Evolutionary conservation across 2,888 invertebrate species (phyloP).

Genomic region (Rhagium mordax): DNA sequence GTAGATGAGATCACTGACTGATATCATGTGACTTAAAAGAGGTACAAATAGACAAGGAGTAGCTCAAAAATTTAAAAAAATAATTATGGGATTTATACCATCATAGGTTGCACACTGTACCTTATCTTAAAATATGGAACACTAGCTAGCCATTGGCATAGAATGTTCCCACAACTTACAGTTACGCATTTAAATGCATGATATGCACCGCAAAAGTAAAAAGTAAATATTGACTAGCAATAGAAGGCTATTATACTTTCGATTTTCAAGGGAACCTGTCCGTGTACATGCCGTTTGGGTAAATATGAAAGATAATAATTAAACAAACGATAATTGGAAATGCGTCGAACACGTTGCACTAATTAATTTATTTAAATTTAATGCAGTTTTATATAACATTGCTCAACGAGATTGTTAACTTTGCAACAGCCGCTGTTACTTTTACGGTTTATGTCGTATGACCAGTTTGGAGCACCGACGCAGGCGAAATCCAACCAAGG

Average conservation of each 20-base stretch:
- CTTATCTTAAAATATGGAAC: too few species aligned
- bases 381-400: slow-evolving; percentile 2
- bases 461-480: too few species aligned
- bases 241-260: slow-evolving; percentile 28
- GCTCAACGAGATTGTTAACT: background rate
- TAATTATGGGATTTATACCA: too few species aligned
- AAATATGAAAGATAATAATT: slow-evolving; percentile 31
- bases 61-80: too few species aligned
- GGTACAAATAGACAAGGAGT: too few species aligned
- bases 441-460: background rate
- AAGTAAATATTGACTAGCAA: background rate
- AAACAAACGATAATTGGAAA: slow-evolving; percentile 10
- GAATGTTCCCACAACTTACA: background rate
- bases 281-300: background rate
- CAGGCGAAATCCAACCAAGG: too few species aligned
- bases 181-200: background rate
- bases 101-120: too few species aligned
- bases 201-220: background rate
- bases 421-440: background rate
- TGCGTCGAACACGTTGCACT: background rate
- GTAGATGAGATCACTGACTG: too few species aligned
- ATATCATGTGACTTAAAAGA: too few species aligned
- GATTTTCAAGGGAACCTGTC: slow-evolving; percentile 26
- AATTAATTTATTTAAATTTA: slow-evolving; percentile 18
- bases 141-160: background rate